Base-by-base conservation (phyloP, 2,113 vertebrate genomes). In the Oxyruncus cristatus region DNA sequence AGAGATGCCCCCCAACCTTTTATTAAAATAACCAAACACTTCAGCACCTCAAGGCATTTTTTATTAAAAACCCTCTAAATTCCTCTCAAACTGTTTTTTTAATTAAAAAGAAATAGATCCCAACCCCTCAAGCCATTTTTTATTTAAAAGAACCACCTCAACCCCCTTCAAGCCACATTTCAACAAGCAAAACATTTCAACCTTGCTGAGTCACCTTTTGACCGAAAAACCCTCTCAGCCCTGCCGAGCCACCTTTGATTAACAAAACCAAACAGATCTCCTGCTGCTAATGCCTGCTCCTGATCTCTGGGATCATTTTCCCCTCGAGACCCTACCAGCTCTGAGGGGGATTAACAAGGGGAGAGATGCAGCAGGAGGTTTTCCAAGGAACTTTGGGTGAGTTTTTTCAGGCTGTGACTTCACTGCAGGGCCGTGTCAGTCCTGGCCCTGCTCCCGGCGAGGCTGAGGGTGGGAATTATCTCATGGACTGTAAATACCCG, bases 391-490 rank as follows among this genome's bases (percentile, higher is more conserved):
- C 61, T 70, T 0, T 15, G 55, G 26, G 88, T 9, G 71, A 41
- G 53, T 79, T 83, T 83, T 90, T 90, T 83, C 63, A 76, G 88
- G 55, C 71, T 27, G 78, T 89, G 88, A 89, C 88, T 89, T 83
- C 87, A 89, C 46, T 4, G 70, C 0, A 27, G 68, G 77, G 87
- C 87, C 7, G 87, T 2, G 78, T 53, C 53, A 27, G 62, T 2
- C 0, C 79, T 90, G 88, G 88, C 88, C 9, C 3, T 0, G 55
- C 71, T 90, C 87, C 87, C 62, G 7, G 87, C 24, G 13, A 2
- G 78, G 62, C 46, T 24, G 59, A 19, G 68, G 68, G 27, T 67
- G 86, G 88, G 88, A 84, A 90, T 90, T 90, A 83, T 90, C 88
- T 90, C 88, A 83, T 1, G 4, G 71, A 6, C 88, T 22, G 88